phyloP scores from a whole-genome alignment of 2,113 vertebrate species.

The Lates calcarifer region DNA sequence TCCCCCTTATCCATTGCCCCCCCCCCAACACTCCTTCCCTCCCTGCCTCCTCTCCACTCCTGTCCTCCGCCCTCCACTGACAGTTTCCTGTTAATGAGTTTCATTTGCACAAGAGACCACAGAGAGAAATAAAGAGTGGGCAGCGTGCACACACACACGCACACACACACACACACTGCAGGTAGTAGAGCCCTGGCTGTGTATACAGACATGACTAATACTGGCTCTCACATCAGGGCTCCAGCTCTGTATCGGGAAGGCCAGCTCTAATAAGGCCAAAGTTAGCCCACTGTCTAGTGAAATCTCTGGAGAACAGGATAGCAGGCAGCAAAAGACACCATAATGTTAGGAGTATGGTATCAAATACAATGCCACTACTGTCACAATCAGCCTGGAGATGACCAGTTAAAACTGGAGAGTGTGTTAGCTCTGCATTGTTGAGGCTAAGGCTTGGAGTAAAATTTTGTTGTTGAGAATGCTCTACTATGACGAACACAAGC shows the following conservation, averaged over 20 bases:
- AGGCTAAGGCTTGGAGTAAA: not conserved
- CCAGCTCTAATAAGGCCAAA: slow-evolving; percentile 62
- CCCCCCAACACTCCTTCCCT: slow-evolving; percentile 37
- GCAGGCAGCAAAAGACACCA: slow-evolving; percentile 15
- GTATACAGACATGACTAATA: slow-evolving; percentile 41
- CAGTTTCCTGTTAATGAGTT: slow-evolving; percentile 77
- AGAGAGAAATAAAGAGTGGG: slow-evolving; percentile 52
- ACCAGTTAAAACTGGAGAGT: not conserved
- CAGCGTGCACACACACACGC: slow-evolving; percentile 23
- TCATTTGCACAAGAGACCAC: slow-evolving; percentile 63
- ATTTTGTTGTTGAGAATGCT: not conserved
- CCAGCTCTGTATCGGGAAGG: slow-evolving; percentile 4
- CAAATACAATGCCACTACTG: slow-evolving; percentile 5
- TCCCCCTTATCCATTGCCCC: slow-evolving; percentile 34
- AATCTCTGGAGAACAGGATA: slow-evolving; percentile 42
- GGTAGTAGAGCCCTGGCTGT: slow-evolving; percentile 49
- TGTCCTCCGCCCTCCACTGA: slow-evolving; percentile 47
- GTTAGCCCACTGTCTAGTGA: slow-evolving; percentile 40
- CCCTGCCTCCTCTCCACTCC: slow-evolving; percentile 24
- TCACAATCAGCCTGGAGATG: slow-evolving; percentile 13
- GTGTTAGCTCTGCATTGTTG: not conserved
- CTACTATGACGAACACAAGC: not conserved
- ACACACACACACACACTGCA: slow-evolving; percentile 40
- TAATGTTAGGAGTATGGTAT: not conserved
- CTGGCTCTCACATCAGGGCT: slow-evolving; percentile 37